These are phyloP conservation scores for Porites cylindrica DNA, from an alignment of 92 coral and sea anemone genomes.

Conservation along the genomic window DNA sequence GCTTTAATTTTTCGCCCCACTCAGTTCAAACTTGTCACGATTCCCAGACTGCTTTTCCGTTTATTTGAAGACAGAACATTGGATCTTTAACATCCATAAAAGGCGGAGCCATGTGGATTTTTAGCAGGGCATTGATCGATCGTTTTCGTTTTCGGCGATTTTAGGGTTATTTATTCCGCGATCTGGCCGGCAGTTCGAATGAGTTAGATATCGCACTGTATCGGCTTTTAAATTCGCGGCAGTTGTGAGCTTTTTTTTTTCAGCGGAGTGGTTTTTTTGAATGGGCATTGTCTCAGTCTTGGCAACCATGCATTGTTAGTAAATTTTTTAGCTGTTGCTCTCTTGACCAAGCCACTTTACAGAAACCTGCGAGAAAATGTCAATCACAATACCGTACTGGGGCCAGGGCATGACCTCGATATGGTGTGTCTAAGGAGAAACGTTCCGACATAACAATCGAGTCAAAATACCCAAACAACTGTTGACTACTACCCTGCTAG, in stretches of 20 bases:
- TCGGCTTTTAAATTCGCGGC: background rate
- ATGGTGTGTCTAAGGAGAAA: slow-evolving; percentile 18
- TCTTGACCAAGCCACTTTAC: slow-evolving; percentile 38
- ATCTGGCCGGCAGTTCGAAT: background rate
- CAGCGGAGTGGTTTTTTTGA: background rate
- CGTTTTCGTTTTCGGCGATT: background rate
- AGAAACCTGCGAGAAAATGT: slow-evolving; percentile 14
- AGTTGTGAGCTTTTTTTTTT: background rate
- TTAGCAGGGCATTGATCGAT: background rate
- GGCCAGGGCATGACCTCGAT: slow-evolving; percentile 42
- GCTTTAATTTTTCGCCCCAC: no score
- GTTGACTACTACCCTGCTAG: background rate
- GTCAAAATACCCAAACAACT: no score
- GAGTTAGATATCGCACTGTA: background rate
- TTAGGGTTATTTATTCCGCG: background rate
- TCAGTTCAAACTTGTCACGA: background rate
- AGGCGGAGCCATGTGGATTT: background rate
- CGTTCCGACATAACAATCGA: background rate
- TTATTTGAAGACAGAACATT: background rate
- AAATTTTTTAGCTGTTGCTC: slow-evolving; percentile 30
- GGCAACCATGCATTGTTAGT: background rate
- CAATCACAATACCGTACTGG: background rate
- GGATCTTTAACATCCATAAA: background rate
- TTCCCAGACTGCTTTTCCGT: slow-evolving; percentile 5
- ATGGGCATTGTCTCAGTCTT: background rate